Percentiles rank a stretch among this genome's conserved stretches.
These are phyloP conservation scores for Cenopis cana DNA, from an alignment of 2,888 invertebrate genomes.

Conservation along the genomic window DNA sequence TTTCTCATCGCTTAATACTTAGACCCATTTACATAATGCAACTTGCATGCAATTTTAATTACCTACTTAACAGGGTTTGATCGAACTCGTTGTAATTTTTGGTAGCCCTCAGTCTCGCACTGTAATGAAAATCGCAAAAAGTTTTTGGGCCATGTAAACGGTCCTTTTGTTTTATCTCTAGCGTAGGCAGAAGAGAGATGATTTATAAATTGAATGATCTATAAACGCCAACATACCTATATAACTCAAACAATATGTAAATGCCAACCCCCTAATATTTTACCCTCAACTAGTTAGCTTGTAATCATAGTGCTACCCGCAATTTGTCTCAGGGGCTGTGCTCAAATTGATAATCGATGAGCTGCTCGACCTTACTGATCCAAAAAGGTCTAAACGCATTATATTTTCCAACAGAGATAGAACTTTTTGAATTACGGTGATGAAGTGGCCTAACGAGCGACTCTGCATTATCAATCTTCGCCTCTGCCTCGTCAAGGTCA, in stretches of 20 bases:
- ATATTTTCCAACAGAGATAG: conserved; percentile 14
- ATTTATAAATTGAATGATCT: not conserved
- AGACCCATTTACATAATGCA: too few relatives aligned
- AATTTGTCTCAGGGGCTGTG: conserved; percentile 66
- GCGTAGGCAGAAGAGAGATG: not conserved
- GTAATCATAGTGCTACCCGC: conserved; percentile 56
- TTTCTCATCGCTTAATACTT: too few relatives aligned
- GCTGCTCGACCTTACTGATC: conserved; percentile 56
- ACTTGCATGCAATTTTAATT: too few relatives aligned
- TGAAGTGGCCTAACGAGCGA: conserved; percentile 62
- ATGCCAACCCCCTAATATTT: conserved; percentile 36
- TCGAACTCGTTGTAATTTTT: too few relatives aligned
- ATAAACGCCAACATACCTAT: not conserved
- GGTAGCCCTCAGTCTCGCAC: too few relatives aligned
- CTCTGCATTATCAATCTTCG: conserved; percentile 66
- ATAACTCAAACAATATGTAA: conserved; percentile 25
- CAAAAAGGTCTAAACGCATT: conserved; percentile 35
- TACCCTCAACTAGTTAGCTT: conserved; percentile 40
- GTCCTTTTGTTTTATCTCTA: not conserved
- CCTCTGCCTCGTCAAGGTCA: conserved; percentile 59
- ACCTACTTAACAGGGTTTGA: too few relatives aligned
- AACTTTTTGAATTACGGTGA: conserved; percentile 27
- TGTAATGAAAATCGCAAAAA: too few relatives aligned
- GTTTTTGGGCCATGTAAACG: too few relatives aligned
- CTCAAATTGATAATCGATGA: conserved; percentile 74